A percentile compares a stretch with the other conserved stretches of the same genome.
Conservation (phyloP, 1,140 invertebrate species). For the Ceratoteleas bidentatus region DNA sequence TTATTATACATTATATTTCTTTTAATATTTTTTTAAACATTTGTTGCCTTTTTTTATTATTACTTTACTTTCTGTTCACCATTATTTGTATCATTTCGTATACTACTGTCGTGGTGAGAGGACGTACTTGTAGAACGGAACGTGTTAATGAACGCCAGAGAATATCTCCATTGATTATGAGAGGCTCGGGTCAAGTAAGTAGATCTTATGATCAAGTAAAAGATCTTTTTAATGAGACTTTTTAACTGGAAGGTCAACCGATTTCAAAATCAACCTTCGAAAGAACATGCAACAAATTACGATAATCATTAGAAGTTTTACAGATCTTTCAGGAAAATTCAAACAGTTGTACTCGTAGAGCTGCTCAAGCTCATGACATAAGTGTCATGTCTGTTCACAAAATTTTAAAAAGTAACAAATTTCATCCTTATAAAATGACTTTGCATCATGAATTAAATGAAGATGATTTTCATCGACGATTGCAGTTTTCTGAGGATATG, state of each 20-base stretch:
- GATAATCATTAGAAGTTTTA: neutral
- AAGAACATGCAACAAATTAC: neutral
- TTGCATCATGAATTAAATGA: too few species aligned
- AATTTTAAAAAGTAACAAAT: constrained; percentile 14
- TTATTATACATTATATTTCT: too few species aligned
- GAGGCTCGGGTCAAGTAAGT: constrained; percentile 3
- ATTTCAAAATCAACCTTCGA: too few species aligned
- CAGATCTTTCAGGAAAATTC: constrained; percentile 7
- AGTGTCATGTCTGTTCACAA: constrained; percentile 5
- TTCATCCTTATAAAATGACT: constrained; percentile 18
- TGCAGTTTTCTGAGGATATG: too few species aligned
- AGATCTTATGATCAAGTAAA: constrained; percentile 15
- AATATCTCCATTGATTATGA: constrained; percentile 10
- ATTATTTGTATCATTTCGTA: constrained; percentile 6
- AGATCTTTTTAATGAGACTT: constrained; percentile 20
- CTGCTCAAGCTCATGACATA: constrained; percentile 2
- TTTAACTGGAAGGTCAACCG: neutral
- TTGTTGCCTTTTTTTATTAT: too few species aligned
- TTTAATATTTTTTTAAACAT: too few species aligned
- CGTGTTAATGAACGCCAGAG: constrained; percentile 4
- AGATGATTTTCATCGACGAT: too few species aligned
- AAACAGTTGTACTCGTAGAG: constrained; percentile 8
- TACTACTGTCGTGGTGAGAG: constrained; percentile 5
- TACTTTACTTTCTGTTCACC: too few species aligned
- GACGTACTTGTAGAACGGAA: neutral